Evolutionary conservation across 2,888 invertebrate genomes (phyloP).

Genomic region (Drosophila parthenogenetica): DNA sequence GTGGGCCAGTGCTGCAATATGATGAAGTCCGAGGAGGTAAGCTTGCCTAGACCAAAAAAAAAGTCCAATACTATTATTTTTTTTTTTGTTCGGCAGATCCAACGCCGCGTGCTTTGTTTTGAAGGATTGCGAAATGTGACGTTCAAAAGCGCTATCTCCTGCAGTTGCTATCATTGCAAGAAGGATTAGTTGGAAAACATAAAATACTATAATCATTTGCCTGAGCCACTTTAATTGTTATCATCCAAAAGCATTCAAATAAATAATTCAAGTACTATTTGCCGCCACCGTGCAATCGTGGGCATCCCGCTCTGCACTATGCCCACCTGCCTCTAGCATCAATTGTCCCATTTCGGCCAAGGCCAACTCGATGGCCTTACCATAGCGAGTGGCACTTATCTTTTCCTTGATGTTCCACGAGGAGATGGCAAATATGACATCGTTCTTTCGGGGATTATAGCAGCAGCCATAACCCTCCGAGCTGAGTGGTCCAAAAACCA

Average conservation of each 20-base stretch:
- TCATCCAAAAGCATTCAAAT: not conserved
- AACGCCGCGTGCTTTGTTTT: conserved; percentile 91
- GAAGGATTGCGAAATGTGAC: conserved; percentile 91
- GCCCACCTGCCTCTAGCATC: not conserved
- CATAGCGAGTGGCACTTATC: conserved; percentile 86
- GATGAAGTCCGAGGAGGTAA: conserved; percentile 94
- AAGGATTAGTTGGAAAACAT: conserved; percentile 85
- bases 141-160: conserved; percentile 93
- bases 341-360: conserved; percentile 43
- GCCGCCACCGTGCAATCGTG: not conserved
- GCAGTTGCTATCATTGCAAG: conserved; percentile 94
- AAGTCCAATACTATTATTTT: no score
- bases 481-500: conserved; percentile 95
- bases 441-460: conserved; percentile 93
- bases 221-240: conserved; percentile 56
- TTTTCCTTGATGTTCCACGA: conserved; percentile 88
- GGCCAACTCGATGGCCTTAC: conserved; percentile 25
- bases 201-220: conserved; percentile 20
- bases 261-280: not conserved
- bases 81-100: conserved; percentile 86
- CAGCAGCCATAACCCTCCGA: conserved; percentile 96
- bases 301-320: no score
- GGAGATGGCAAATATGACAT: conserved; percentile 91
- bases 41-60: not conserved
- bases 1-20: conserved; percentile 96